Evolutionary conservation across 1,140 invertebrate genomes (phyloP).

Genomic region (Cryptotermes secundus): DNA sequence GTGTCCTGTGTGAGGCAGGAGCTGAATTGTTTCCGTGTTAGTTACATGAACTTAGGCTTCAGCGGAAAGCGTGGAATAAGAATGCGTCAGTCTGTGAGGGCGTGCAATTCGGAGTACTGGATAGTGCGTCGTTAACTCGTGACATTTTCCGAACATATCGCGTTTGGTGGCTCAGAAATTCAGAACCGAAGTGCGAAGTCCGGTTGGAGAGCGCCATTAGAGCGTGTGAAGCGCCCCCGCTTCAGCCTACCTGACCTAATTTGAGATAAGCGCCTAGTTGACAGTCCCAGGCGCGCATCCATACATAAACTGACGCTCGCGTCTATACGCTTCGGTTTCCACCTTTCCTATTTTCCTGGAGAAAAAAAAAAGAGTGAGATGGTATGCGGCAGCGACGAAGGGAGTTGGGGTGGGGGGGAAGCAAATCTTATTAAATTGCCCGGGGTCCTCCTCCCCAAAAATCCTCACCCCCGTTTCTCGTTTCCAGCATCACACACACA

Average conservation of each 20-base stretch:
- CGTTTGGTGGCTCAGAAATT: too few relatives aligned
- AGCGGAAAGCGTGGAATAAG: too few relatives aligned
- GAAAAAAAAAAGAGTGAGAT: neutral
- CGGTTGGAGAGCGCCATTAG: neutral
- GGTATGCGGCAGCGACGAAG: slow-evolving; percentile 23
- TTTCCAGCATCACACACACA: slow-evolving; percentile 18
- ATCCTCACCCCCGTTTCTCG: neutral
- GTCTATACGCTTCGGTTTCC: slow-evolving; percentile 41
- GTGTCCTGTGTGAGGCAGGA: too few relatives aligned
- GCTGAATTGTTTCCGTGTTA: too few relatives aligned
- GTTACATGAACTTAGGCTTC: too few relatives aligned
- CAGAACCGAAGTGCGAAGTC: neutral
- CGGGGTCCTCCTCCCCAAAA: slow-evolving; percentile 36
- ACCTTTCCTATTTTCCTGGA: slow-evolving; percentile 44
- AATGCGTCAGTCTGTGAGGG: too few relatives aligned
- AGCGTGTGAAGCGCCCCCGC: neutral
- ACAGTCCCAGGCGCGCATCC: neutral
- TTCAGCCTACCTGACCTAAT: neutral
- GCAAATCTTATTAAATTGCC: slow-evolving; percentile 48
- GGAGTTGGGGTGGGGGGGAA: slow-evolving; percentile 35
- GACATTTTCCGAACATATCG: too few relatives aligned
- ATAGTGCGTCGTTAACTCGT: too few relatives aligned
- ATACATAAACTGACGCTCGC: neutral
- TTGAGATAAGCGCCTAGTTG: neutral
- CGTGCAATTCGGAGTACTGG: too few relatives aligned